Evolutionary conservation across 2,113 vertebrate genomes (phyloP).

Genomic region (Zootoca vivipara): DNA sequence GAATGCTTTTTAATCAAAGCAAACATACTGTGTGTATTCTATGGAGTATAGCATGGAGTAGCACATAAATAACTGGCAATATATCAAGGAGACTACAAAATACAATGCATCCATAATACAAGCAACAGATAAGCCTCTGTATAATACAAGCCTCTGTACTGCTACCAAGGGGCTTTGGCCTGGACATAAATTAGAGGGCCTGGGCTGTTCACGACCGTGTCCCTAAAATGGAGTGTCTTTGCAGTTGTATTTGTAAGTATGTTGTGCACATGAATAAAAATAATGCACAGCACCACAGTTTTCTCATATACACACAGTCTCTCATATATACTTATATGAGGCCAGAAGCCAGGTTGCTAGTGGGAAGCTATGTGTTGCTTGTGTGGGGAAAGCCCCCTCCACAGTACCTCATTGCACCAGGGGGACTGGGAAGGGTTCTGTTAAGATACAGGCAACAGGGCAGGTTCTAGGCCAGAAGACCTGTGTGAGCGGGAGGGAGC

Average conservation of each 20-base stretch:
- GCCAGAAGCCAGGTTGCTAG: background rate
- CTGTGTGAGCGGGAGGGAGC: background rate
- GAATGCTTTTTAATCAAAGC: slow-evolving; percentile 55
- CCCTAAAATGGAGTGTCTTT: background rate
- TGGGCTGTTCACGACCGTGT: slow-evolving; percentile 1
- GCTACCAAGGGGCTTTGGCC: slow-evolving; percentile 26
- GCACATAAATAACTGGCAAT: slow-evolving; percentile 35
- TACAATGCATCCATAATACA: slow-evolving; percentile 48
- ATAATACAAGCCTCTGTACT: slow-evolving; percentile 19
- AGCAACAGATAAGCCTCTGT: slow-evolving; percentile 42
- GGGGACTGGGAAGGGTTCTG: background rate
- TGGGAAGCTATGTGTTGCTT: background rate
- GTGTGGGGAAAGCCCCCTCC: background rate
- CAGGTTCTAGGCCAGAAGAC: background rate
- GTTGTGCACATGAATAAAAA: slow-evolving; percentile 6
- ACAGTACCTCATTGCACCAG: background rate
- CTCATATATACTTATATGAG: background rate
- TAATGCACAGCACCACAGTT: background rate
- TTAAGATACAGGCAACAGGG: background rate
- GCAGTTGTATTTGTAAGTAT: slow-evolving; percentile 2
- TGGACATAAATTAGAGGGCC: slow-evolving; percentile 33
- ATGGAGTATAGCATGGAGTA: slow-evolving; percentile 34
- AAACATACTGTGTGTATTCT: slow-evolving; percentile 38
- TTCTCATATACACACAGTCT: background rate
- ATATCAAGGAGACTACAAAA: slow-evolving; percentile 53